A percentile compares a stretch with the other conserved stretches of the same genome.
Evolutionary conservation across 2,113 vertebrate species (phyloP).

Genomic region (Irena cyanogastra): DNA sequence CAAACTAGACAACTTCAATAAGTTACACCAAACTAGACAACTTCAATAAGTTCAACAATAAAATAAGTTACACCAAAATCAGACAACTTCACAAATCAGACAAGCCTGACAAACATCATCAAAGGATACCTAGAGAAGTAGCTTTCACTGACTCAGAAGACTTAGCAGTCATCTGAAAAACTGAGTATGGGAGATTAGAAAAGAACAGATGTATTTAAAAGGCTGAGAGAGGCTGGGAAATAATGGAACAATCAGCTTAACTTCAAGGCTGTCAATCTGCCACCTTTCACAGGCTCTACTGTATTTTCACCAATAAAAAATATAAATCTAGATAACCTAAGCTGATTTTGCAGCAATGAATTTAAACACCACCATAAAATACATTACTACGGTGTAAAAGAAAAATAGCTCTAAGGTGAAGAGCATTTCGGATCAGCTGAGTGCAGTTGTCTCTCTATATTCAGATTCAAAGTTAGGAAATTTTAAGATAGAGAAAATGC

Average conservation of each 20-base stretch:
- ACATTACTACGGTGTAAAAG: not conserved
- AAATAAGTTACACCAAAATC: not conserved
- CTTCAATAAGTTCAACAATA: too few relatives aligned
- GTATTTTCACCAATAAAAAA: not conserved
- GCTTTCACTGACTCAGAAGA: not conserved
- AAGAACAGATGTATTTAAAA: constrained; percentile 4
- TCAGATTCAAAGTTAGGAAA: not conserved
- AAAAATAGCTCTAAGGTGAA: not conserved
- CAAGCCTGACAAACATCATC: not conserved
- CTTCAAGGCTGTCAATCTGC: not conserved
- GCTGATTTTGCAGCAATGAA: not conserved
- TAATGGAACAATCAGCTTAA: not conserved
- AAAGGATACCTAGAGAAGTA: not conserved
- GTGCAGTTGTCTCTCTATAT: not conserved
- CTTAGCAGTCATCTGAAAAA: not conserved
- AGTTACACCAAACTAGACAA: not conserved
- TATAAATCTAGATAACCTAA: not conserved
- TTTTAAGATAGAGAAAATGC: not conserved
- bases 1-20: not conserved
- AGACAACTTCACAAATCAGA: not conserved
- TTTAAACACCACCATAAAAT: not conserved
- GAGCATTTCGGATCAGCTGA: not conserved
- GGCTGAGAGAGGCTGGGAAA: not conserved
- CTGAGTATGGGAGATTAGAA: not conserved
- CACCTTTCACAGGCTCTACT: not conserved